Conservation (phyloP, 2,888 invertebrate species). For the Autographa pulchrina region DNA sequence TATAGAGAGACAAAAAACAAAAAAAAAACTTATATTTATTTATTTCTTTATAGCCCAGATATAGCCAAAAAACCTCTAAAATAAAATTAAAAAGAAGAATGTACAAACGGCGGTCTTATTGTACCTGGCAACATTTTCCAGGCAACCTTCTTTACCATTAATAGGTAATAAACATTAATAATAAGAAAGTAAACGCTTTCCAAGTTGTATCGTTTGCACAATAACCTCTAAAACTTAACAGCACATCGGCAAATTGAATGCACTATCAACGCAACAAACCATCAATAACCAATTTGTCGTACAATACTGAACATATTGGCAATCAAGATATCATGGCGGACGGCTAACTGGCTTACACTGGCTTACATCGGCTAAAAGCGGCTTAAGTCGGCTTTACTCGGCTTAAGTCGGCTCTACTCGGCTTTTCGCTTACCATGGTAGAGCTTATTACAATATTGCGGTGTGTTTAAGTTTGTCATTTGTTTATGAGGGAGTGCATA, state of each 20-base stretch:
- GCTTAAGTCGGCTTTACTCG: slow-evolving; percentile 38
- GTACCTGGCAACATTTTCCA: too few species aligned
- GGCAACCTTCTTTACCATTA: too few species aligned
- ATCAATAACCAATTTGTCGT: slow-evolving; percentile 42
- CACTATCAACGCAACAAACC: slow-evolving; percentile 19
- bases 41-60: too few species aligned
- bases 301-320: slow-evolving; percentile 49
- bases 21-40: too few species aligned
- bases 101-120: too few species aligned
- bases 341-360: slow-evolving; percentile 48
- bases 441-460: slow-evolving; percentile 33
- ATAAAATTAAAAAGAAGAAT: too few species aligned
- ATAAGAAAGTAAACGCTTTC: too few species aligned
- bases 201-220: too few species aligned
- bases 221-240: too few species aligned
- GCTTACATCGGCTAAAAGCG: slow-evolving; percentile 14
- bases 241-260: neutral
- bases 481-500: slow-evolving; percentile 23
- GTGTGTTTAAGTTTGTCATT: slow-evolving; percentile 23
- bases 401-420: slow-evolving; percentile 28
- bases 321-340: slow-evolving; percentile 49
- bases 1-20: too few species aligned
- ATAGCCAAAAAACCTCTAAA: too few species aligned
- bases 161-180: too few species aligned
- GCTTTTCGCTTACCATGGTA: slow-evolving; percentile 26